Base-by-base conservation (phyloP, 2,113 vertebrate species). In the Dolichallabes microphthalmus region DNA sequence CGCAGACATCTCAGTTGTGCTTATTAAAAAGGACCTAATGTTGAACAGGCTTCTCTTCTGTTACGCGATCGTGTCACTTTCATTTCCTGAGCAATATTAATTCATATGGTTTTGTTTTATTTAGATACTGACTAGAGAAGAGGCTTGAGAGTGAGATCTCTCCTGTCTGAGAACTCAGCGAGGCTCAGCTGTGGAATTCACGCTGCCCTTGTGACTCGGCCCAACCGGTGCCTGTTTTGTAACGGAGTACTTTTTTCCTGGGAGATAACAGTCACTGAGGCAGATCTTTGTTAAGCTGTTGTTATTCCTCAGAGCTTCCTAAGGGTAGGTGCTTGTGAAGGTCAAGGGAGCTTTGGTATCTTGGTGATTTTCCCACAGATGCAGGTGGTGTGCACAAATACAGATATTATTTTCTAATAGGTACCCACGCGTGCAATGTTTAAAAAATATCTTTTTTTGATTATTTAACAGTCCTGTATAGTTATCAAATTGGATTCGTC, bases 221-320 rank as follows among this genome's bases (percentile, higher is more conserved):
- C 83, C 87, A 85, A 89, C 91, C 76, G 82, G 52, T 87, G 66
- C 20, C 86, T 79, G 30, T 92, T 91, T 89, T 82, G 87, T 88
- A 92, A 94, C 89, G 58, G 7, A 75, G 86, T 86, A 86, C 87
- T 88, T 89, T 45, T 89, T 45, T 90, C 83, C 88, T 83, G 58
- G 4, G 4, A 60, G 63, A 85, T 77, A 27, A 30, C 39, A 71
- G 57, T 45, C 60, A 74, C 20, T 19, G 20, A 87, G 82, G 55
- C 53, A 61, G 53, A 78, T 71, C 69, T 75, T 85, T 84, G 53
- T 45, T 57, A 81, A 58, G 69, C 19, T 82, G 71, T 50, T 82
- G 60, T 85, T 85, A 68, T 81, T 82, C 35, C 66, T 58, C 69
- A 58, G 7, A 17, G 57, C 71, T 57, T 82, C 32, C 86, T 50